These are phyloP conservation scores for Pollachius pollachius DNA, from an alignment of 2,113 vertebrate genomes.

Conservation along the genomic window DNA sequence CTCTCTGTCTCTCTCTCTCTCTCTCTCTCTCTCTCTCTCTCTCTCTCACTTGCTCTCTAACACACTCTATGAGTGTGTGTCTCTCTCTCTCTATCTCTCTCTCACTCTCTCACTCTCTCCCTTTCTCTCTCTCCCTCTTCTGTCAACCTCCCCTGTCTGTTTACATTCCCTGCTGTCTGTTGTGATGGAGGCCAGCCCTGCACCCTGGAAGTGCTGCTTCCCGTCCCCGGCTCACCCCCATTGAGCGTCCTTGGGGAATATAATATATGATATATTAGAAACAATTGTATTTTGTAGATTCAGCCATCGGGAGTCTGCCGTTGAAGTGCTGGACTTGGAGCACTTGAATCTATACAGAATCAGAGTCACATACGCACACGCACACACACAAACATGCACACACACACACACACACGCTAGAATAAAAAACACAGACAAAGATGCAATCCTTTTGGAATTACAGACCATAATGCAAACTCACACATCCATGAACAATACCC, in stretches of 20 bases:
- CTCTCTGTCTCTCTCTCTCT: too few relatives aligned
- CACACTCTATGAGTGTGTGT: too few relatives aligned
- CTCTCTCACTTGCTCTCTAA: too few relatives aligned
- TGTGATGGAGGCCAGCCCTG: conserved; percentile 35
- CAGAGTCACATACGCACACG: neutral
- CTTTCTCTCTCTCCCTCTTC: too few relatives aligned
- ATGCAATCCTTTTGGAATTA: too few relatives aligned
- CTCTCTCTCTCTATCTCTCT: too few relatives aligned
- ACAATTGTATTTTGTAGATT: too few relatives aligned
- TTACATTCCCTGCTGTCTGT: conserved; percentile 47
- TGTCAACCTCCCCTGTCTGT: conserved; percentile 16
- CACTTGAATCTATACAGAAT: neutral
- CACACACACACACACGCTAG: neutral
- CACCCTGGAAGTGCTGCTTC: conserved; percentile 27
- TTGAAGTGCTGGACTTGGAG: neutral
- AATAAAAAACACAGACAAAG: too few relatives aligned
- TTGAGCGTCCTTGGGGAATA: neutral
- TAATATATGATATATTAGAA: neutral
- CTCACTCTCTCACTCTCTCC: too few relatives aligned
- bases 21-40: too few relatives aligned
- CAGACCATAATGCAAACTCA: too few relatives aligned
- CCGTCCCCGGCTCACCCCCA: neutral
- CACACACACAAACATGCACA: conserved; percentile 7
- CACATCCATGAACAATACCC: neutral
- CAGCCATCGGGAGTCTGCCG: neutral